Evolutionary conservation across 2,113 vertebrate genomes (phyloP), one percentile per base, ranked within the genome.

Genomic region (Capreolus pygargus): DNA sequence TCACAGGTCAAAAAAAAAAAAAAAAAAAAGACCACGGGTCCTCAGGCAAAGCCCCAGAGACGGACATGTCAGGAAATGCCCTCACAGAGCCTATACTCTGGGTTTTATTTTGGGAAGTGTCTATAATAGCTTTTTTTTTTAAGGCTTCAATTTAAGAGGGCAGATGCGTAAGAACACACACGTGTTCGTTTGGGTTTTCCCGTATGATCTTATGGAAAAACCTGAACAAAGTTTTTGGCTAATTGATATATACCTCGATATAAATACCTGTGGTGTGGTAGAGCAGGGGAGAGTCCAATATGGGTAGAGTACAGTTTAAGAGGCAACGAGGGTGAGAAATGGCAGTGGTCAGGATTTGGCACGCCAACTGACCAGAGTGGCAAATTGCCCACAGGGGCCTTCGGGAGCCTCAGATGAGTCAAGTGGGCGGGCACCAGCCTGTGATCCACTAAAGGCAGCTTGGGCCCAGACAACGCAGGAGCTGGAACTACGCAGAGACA

Each of bases 401-500:
- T n/a, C 0, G 0, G 1, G 27, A 45, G 83, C 50, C 91, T 52
- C 16, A 19, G 7, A 79, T 30, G 15, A 47, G 61, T n/a, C 45
- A 55, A 54, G 55, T 3, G 16, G 30, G 23, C 30, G n/a, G 78
- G 54, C 39, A 45, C 50, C n/a, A 27, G 67, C 25, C 79, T 45
- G 14, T 5, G 28, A 21, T n/a, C 61, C 39, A 14, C 14, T 43
- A 10, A 19, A 76, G 30, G 79, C 74, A 43, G 1, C 6, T 30
- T 21, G 2, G 78, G n/a, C 14, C 33, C 64, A 81, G 60, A 9
- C 58, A 54, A 9, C 8, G 45, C 3, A 39, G 5, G 14, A 58
- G 21, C 60, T 2, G 25, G 55, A 47, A 52, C 50, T 6, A 16
- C 0, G 1, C 3, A 5, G 36, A 92, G 52, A 52, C 1, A 4